phyloP scores from a whole-genome alignment of 2,113 vertebrate genomes.

The Esox niger region DNA sequence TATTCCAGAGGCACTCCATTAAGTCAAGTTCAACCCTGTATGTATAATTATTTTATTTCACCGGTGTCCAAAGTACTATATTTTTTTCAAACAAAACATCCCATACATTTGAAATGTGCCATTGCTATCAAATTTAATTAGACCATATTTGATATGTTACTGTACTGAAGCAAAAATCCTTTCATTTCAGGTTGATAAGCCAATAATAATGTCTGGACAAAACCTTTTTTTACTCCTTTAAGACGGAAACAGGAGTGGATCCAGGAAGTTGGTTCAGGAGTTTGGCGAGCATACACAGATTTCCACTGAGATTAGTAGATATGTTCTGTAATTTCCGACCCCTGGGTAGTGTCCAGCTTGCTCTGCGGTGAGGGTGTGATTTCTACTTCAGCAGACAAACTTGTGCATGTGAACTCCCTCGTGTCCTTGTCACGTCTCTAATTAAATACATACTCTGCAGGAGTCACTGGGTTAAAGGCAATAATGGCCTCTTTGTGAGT shows the following conservation, averaged over 20 bases:
- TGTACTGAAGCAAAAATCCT: constrained; percentile 27
- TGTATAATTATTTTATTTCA: constrained; percentile 58
- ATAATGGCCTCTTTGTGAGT: constrained; percentile 44
- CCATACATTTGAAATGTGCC: constrained; percentile 3
- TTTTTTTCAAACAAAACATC: constrained; percentile 30
- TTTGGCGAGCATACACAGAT: constrained; percentile 37
- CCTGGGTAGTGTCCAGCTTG: constrained; percentile 55
- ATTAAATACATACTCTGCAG: constrained; percentile 60
- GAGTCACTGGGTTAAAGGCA: constrained; percentile 48
- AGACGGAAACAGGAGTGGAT: constrained; percentile 28
- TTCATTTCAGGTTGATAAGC: constrained; percentile 13
- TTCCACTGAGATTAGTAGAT: constrained; percentile 60
- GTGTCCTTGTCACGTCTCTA: constrained; percentile 56
- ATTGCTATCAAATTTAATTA: constrained; percentile 36
- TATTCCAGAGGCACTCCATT: constrained; percentile 64
- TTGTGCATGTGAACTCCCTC: constrained; percentile 52
- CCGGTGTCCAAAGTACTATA: constrained; percentile 48
- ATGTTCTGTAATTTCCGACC: constrained; percentile 65
- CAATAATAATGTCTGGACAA: constrained; percentile 16
- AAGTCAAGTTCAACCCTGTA: constrained; percentile 53
- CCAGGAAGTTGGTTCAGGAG: constrained; percentile 39
- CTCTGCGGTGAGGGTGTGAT: constrained; percentile 55
- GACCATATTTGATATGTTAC: constrained; percentile 6
- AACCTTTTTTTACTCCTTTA: background rate
- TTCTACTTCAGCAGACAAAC: constrained; percentile 45